Evolutionary conservation across 2,797 vertebrate species (phyloP).

Genomic region (Loriculus beryllinus): DNA sequence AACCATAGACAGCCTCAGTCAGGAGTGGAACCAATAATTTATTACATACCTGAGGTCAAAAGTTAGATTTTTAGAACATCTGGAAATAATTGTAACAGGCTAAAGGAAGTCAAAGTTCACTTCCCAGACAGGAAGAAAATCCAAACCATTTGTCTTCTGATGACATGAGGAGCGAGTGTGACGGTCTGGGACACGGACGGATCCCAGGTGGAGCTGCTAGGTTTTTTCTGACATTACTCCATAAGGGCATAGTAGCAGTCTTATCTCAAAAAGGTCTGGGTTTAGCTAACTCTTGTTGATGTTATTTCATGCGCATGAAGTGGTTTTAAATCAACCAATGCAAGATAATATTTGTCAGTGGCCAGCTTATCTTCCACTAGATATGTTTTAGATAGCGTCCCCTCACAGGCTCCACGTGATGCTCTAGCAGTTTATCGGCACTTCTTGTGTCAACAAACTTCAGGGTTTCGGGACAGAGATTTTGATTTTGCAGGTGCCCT

Average conservation of each 20-base stretch:
- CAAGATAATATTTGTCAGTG: slow-evolving; percentile 39
- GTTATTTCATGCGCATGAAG: slow-evolving; percentile 14
- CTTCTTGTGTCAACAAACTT: neutral
- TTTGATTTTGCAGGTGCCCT: neutral
- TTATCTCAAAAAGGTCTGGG: slow-evolving; percentile 62
- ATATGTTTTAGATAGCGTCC: slow-evolving; percentile 19
- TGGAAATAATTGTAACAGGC: neutral
- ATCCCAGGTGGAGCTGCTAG: neutral
- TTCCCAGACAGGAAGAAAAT: slow-evolving; percentile 17
- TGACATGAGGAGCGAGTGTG: neutral
- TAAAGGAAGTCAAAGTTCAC: neutral
- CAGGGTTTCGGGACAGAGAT: neutral
- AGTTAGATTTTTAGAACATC: neutral
- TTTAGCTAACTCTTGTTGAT: slow-evolving; percentile 35
- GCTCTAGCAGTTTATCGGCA: neutral
- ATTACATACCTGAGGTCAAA: slow-evolving; percentile 29
- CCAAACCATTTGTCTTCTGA: neutral
- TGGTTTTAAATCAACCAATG: neutral
- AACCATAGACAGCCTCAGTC: neutral
- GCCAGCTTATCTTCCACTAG: slow-evolving; percentile 55
- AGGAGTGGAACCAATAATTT: neutral
- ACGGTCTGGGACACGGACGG: neutral
- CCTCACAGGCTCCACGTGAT: slow-evolving; percentile 7
- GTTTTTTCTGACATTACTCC: neutral
- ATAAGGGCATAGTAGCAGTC: slow-evolving; percentile 29